A percentile compares a stretch with the other conserved stretches of the same genome.
These are phyloP conservation scores for Meriones unguiculatus DNA, from an alignment of 2,113 vertebrate species.

Conservation along the genomic window DNA sequence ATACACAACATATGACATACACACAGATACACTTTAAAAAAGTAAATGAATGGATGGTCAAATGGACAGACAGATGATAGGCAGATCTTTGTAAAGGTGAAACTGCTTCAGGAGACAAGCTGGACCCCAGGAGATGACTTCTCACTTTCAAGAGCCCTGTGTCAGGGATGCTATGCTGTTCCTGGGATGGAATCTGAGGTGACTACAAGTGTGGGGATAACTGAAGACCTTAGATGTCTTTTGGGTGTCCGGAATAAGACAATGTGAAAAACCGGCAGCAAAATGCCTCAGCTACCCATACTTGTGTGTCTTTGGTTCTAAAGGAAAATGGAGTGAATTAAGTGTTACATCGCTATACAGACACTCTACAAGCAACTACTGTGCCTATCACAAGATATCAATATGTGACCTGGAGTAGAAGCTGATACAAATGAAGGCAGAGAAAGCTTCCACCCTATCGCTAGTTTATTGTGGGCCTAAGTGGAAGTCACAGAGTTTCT, in stretches of 20 bases:
- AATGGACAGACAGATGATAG: background rate
- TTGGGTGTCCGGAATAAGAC: background rate
- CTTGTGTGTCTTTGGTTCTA: background rate
- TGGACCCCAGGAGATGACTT: background rate
- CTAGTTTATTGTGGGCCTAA: background rate
- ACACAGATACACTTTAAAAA: background rate
- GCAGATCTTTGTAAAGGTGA: background rate
- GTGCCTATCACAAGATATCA: background rate
- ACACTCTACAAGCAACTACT: background rate
- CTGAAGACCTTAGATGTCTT: background rate
- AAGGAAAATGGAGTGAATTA: background rate
- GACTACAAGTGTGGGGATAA: no score
- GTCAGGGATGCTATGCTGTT: background rate
- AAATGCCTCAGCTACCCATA: background rate
- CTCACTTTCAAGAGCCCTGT: background rate
- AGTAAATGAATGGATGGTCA: background rate
- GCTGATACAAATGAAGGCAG: background rate
- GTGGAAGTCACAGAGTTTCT: background rate
- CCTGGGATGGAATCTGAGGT: background rate
- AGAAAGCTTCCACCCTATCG: background rate
- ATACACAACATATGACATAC: background rate
- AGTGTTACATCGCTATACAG: background rate
- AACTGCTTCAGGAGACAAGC: background rate
- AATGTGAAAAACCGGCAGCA: background rate
- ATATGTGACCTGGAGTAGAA: background rate